phyloP scores from a whole-genome alignment of 2,797 vertebrate genomes.

The Aplochiton taeniatus region DNA sequence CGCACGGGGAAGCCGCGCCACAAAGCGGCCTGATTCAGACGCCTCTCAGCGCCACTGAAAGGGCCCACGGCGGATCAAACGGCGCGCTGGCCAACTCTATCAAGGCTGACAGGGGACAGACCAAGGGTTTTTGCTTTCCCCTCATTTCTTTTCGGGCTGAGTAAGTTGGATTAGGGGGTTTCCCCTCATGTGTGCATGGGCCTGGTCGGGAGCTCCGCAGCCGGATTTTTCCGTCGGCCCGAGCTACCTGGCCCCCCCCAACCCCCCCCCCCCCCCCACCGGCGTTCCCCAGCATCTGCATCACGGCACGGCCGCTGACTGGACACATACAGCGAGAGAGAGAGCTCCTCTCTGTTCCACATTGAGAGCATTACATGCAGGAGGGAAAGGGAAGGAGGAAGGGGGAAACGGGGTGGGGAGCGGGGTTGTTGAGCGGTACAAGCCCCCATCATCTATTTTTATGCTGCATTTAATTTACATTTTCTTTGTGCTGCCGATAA shows the following conservation, averaged over 20 bases:
- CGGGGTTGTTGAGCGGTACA: slow-evolving; percentile 68
- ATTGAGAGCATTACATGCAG: neutral
- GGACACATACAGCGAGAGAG: slow-evolving; percentile 27
- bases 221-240: neutral
- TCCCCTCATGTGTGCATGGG: slow-evolving; percentile 21
- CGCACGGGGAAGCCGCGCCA: slow-evolving; percentile 80
- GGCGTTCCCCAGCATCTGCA: too few species aligned
- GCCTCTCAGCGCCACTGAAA: slow-evolving; percentile 71
- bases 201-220: slow-evolving; percentile 11
- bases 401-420: slow-evolving; percentile 25
- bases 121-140: too few species aligned
- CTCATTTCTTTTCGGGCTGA: neutral
- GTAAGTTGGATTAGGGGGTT: slow-evolving; percentile 25
- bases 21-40: slow-evolving; percentile 81
- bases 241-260: slow-evolving; percentile 1
- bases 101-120: slow-evolving; percentile 3
- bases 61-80: slow-evolving; percentile 54
- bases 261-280: too few species aligned
- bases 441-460: slow-evolving; percentile 84
- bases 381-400: slow-evolving; percentile 5
- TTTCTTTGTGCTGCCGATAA: slow-evolving; percentile 77
- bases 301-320: too few species aligned
- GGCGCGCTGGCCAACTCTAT: slow-evolving; percentile 36
- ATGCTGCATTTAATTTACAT: slow-evolving; percentile 84
- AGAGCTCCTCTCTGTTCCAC: neutral